Evolutionary conservation across 2,113 vertebrate species (phyloP), one percentile per base, ranked within the genome.

Genomic region (Barnardius zonarius): DNA sequence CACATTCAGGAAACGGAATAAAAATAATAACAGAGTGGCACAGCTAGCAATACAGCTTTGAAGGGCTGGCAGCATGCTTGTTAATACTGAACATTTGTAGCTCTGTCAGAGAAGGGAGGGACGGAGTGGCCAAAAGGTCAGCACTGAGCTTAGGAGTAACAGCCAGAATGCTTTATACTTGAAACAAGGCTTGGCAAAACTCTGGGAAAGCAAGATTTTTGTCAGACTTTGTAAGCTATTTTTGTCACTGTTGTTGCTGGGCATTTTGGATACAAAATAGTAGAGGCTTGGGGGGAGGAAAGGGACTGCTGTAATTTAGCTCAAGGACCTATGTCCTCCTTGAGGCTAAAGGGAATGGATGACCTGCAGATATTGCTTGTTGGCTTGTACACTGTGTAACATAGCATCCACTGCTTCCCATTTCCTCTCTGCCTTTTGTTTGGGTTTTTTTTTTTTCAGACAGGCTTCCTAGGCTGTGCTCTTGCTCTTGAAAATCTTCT

Each of bases 261-360:
- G 86, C 80, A 82, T 94, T 86, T 86, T 86, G 49, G 91, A 96
- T 77, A 61, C 66, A 85, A 94, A 96, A 92, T 64, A 91, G 73
- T 20, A 89, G 83, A 78, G 73, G 64, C 39, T 64, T 33, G 9
- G 20, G 33, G 11, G 54, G 30, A 39, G 39, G 48, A 62, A 44
- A 91, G 44, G n/a, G 49, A 17, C 0, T 25, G 55, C 69, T 92
- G 77, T 62, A 88, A 87, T 82, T 91, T 46, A 89, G 85, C 62
- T 63, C 49, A 52, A 84, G 48, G 80, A 84, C 48, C 86, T 82
- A 28, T 43, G 63, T 93, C 62, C 44, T 81, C 22, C 46, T 28
- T 0, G 0, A 73, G 83, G 62, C 74, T 94, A 2, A 3, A 77
- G 93, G 37, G 76, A 72, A 81, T 64, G 76, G 88, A 62, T 94